phyloP scores from a whole-genome alignment of 2,797 vertebrate genomes.

The Phataginus tricuspis region DNA sequence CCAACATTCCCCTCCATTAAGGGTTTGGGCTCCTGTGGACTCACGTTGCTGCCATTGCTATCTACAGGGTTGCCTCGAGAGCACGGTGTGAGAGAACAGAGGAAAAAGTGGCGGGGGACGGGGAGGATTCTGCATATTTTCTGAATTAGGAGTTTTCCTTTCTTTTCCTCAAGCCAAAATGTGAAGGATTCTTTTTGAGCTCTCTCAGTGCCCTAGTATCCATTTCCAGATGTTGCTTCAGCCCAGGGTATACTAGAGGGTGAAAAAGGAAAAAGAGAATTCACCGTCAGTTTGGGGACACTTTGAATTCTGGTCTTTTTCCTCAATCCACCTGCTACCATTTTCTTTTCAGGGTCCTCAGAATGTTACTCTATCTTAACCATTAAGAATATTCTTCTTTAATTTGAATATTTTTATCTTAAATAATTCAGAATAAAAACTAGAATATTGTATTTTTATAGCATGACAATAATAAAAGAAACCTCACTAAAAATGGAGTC shows the following conservation, averaged over 20 bases:
- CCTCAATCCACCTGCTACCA: background rate
- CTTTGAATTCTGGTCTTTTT: background rate
- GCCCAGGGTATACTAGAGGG: background rate
- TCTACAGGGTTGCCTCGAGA: background rate
- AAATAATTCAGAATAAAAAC: background rate
- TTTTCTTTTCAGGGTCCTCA: background rate
- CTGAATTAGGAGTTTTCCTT: background rate
- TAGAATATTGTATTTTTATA: background rate
- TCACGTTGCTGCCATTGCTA: too few relatives aligned
- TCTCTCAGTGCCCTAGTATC: background rate
- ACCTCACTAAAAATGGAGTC: background rate
- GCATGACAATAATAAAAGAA: background rate
- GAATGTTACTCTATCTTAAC: background rate
- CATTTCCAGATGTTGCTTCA: background rate
- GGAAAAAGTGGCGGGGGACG: fast-evolving
- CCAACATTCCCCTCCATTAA: background rate
- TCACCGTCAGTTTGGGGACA: background rate
- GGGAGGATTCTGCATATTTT: background rate
- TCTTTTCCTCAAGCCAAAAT: background rate
- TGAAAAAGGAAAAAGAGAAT: background rate
- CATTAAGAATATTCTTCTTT: background rate
- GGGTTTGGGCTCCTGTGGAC: background rate
- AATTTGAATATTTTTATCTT: background rate
- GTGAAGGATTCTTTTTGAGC: background rate
- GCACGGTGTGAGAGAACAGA: background rate